Percentiles rank a stretch among this genome's conserved stretches.
These are phyloP conservation scores for Bradysia coprophila DNA, from an alignment of 1,140 invertebrate species.

Conservation along the genomic window DNA sequence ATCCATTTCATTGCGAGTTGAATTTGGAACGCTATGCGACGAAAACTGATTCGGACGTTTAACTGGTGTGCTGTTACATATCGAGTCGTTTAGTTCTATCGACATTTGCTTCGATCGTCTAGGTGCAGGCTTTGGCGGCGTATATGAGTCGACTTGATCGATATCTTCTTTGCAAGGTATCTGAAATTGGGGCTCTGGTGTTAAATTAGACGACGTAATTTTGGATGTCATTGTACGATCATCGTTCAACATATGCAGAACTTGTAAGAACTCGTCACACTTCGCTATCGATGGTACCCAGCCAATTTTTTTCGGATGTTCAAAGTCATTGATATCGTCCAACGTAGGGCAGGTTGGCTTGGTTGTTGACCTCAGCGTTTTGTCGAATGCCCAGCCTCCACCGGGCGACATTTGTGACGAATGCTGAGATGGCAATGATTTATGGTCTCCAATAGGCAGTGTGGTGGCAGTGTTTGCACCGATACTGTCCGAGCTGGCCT, in stretches of 20 bases:
- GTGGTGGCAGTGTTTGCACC: not conserved
- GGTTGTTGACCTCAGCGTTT: not conserved
- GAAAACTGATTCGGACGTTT: not conserved
- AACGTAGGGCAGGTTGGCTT: not conserved
- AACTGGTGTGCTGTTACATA: not conserved
- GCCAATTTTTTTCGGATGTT: too few species aligned
- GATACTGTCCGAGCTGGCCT: not conserved
- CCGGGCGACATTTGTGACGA: too few species aligned
- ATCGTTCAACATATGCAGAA: not conserved
- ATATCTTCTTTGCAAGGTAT: not conserved
- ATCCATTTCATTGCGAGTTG: not conserved
- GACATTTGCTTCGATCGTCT: not conserved
- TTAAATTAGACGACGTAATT: not conserved
- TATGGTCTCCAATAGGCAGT: not conserved
- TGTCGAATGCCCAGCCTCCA: not conserved
- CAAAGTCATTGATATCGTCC: not conserved
- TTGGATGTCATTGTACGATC: not conserved
- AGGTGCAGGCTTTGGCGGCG: not conserved
- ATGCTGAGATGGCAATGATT: too few species aligned
- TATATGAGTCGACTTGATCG: not conserved
- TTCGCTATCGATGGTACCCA: not conserved
- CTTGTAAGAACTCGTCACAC: not conserved
- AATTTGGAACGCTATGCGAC: not conserved
- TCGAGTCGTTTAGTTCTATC: too few species aligned
- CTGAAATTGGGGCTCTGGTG: not conserved